phyloP scores from a whole-genome alignment of 2,888 invertebrate species.

The Labia minor region DNA sequence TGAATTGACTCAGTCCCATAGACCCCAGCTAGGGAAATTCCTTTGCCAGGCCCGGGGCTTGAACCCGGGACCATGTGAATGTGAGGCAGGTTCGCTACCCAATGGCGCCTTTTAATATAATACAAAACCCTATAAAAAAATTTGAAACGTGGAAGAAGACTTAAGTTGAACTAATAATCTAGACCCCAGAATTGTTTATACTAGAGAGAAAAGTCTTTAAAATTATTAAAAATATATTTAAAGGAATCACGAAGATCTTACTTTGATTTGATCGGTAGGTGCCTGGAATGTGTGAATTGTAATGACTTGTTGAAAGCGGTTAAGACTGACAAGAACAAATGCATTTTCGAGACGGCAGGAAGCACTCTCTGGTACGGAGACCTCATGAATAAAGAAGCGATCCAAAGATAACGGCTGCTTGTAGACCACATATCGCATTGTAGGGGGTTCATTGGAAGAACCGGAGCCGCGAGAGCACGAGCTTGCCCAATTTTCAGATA shows the following conservation, averaged over 20 bases:
- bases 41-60: too few species aligned
- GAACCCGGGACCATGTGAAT: too few species aligned
- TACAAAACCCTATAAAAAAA: too few species aligned
- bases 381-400: conserved; percentile 38
- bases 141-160: too few species aligned
- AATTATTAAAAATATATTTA: too few species aligned
- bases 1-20: too few species aligned
- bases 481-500: conserved; percentile 37
- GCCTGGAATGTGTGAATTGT: conserved; percentile 39
- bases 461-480: conserved; percentile 31
- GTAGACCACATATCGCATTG: conserved; percentile 36
- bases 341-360: conserved; percentile 36
- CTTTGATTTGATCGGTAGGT: conserved; percentile 35
- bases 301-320: conserved; percentile 39
- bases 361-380: conserved; percentile 31
- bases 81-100: too few species aligned
- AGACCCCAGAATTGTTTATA: too few species aligned
- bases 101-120: not conserved
- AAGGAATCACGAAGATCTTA: too few species aligned
- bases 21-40: too few species aligned
- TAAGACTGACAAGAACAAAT: conserved; percentile 37
- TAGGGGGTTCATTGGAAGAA: conserved; percentile 28
- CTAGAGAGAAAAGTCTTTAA: too few species aligned
- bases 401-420: conserved; percentile 39
- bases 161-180: too few species aligned